These are phyloP conservation scores for Brachionus manjavacas DNA, from an alignment of 1,140 invertebrate species.

Conservation along the genomic window DNA sequence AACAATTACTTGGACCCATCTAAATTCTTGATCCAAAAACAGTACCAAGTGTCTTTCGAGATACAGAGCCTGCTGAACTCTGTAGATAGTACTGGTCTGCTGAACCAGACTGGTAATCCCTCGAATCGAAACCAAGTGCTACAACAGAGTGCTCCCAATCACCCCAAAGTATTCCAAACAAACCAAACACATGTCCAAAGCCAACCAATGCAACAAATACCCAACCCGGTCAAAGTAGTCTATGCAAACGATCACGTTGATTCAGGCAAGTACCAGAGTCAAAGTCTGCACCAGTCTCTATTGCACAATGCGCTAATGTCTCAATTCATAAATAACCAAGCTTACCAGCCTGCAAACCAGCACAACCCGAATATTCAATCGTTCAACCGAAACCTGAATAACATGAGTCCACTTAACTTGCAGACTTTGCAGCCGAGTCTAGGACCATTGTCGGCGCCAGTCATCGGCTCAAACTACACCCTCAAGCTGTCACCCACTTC, in stretches of 20 bases:
- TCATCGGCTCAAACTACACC: not conserved
- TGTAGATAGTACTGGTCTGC: not conserved
- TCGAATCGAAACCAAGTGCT: not conserved
- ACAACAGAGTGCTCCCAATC: not conserved
- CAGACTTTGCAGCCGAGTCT: not conserved
- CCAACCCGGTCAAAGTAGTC: not conserved
- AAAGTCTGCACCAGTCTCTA: not conserved
- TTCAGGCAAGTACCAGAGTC: not conserved
- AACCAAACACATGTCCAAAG: not conserved
- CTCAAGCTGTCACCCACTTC: not conserved
- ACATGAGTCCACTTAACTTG: not conserved
- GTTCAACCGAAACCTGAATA: not conserved
- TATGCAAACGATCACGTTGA: not conserved
- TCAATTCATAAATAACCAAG: not conserved
- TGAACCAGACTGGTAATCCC: not conserved
- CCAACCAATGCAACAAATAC: not conserved
- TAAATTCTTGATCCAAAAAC: not conserved
- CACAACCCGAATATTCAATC: too few species aligned
- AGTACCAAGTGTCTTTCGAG: not conserved
- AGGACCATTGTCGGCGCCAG: not conserved
- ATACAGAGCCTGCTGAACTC: not conserved
- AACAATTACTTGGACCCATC: not conserved
- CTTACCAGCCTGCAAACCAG: not conserved
- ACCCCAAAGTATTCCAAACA: not conserved
- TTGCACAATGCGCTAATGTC: slow-evolving; percentile 2